phyloP scores from a whole-genome alignment of 2,113 vertebrate species.

The Brachypodius melanocephalos region DNA sequence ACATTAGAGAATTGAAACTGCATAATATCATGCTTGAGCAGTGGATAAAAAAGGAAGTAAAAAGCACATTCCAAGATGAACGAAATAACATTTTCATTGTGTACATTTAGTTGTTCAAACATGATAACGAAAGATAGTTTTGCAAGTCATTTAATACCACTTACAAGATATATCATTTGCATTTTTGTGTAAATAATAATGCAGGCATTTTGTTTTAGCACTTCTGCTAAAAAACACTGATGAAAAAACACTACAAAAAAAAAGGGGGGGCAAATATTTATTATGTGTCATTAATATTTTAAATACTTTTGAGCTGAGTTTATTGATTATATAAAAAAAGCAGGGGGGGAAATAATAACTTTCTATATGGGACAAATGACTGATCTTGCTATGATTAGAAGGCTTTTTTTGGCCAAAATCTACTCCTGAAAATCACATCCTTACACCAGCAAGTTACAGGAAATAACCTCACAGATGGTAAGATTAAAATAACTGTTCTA shows the following conservation, averaged over 20 bases:
- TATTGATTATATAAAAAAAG: not conserved
- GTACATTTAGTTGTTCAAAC: not conserved
- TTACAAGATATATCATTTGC: not conserved
- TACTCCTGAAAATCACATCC: not conserved
- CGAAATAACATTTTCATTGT: not conserved
- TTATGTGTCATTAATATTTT: not conserved
- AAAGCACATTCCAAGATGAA: not conserved
- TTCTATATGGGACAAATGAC: not conserved
- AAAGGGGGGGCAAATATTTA: not conserved
- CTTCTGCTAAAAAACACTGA: not conserved
- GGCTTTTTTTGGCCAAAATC: not conserved
- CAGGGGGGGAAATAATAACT: not conserved
- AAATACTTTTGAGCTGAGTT: not conserved
- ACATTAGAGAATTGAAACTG: not conserved
- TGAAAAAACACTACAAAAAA: not conserved
- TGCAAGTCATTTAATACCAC: not conserved
- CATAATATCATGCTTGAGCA: not conserved
- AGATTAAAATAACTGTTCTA: not conserved
- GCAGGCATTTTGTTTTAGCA: not conserved
- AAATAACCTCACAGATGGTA: not conserved
- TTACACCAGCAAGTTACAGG: not conserved
- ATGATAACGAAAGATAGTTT: not conserved
- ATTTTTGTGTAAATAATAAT: not conserved
- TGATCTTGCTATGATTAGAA: not conserved
- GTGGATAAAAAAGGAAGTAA: not conserved